Base-by-base conservation (phyloP, 2,113 vertebrate species). In the Rattus rattus region DNA sequence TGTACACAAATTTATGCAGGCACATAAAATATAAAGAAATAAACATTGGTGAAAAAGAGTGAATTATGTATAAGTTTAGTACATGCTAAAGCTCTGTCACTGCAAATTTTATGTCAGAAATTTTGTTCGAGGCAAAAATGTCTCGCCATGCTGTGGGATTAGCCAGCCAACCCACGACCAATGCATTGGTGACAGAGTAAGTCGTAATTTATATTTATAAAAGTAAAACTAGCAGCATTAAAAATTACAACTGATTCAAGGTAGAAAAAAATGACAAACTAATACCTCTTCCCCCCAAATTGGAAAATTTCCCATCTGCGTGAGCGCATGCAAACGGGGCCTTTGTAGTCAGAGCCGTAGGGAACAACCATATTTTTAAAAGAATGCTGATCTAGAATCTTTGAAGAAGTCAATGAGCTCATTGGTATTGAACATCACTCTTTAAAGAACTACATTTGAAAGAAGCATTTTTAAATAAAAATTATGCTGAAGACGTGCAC, bases 161-260 rank as follows among this genome's bases (percentile, higher is more conserved):
- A 89, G 83, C 80, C 43, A n/a, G 52, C 47, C 70, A 85, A 88
- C 59, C 26, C 3, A 17, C 30, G 36, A 36, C 67, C 67, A 69
- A n/a, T 81, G 52, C 20, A 26, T 39, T 83, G 61, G 11, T 80
- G 81, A 75, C 63, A 92, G 63, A 33, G 47, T 90, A 96, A 97
- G 73, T 28, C 85, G 20, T 76, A 73, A 90, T 88, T 96, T 87
- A 83, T 75, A 94, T 77, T 91, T 92, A 30, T 79, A 94, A 94
- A 86, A 52, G 47, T 24, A 69, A 96, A 89, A 70, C 56, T 67
- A 72, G 30, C 7, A 84, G 19, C 52, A 65, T 95, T 96, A 54
- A 96, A 93, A 96, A 88, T 80, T 76, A 61, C 63, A 96, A 10
- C 26, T 43, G 59, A 91, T 36, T 93, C 22, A n/a, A 93, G 59